Evolutionary conservation across 2,888 invertebrate genomes (phyloP).

Genomic region (Phorcus lineatus): DNA sequence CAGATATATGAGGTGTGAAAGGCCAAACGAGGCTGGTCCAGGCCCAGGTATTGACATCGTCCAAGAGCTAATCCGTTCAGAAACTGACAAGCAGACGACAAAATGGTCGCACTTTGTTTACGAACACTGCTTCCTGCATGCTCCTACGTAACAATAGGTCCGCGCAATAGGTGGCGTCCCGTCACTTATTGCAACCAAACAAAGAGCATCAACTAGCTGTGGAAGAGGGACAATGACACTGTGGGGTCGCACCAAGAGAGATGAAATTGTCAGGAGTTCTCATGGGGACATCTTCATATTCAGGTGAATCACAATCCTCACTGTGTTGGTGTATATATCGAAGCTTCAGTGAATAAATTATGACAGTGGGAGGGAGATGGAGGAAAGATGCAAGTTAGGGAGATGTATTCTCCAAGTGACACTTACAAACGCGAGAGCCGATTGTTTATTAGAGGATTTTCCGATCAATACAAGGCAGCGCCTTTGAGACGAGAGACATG

Average conservation of each 20-base stretch:
- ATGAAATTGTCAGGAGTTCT: not conserved
- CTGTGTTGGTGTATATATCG: not conserved
- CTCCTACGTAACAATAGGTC: not conserved
- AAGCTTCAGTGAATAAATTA: not conserved
- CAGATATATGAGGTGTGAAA: constrained; percentile 11
- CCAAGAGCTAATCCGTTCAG: not conserved
- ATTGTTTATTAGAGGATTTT: not conserved
- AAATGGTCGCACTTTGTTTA: not conserved
- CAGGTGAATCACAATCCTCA: constrained; percentile 2
- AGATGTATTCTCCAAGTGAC: not conserved
- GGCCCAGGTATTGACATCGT: not conserved
- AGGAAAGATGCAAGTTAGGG: not conserved
- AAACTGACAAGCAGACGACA: not conserved
- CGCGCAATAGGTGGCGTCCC: constrained; percentile 11
- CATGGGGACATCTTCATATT: not conserved
- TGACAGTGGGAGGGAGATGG: not conserved
- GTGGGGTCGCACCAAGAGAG: not conserved
- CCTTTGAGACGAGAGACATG: not conserved
- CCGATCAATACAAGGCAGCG: not conserved
- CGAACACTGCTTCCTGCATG: not conserved
- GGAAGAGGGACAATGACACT: not conserved
- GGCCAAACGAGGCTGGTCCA: not conserved
- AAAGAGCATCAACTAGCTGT: not conserved
- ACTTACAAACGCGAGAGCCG: not conserved
- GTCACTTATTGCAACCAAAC: not conserved